Conservation (phyloP, 53 echinoderm and acorn worm genomes). For the Crossaster papposus region DNA sequence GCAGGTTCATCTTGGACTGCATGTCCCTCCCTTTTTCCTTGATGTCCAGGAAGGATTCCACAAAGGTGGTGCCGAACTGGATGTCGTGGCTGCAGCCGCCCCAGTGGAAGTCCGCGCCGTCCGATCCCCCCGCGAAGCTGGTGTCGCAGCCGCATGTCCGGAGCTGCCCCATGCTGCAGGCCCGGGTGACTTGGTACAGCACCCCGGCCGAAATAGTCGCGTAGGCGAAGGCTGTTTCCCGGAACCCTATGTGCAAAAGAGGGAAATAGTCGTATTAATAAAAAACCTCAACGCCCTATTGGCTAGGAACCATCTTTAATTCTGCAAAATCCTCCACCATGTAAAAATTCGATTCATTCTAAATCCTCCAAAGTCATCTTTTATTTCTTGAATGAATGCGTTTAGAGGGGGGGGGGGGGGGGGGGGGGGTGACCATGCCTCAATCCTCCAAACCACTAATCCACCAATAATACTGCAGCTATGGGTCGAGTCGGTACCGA, state of each 20-base stretch:
- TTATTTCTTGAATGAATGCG: too few species aligned
- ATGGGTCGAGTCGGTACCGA: too few species aligned
- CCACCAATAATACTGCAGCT: too few species aligned
- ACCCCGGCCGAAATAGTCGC: conserved; percentile 90
- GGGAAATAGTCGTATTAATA: not conserved
- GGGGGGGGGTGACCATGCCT: too few species aligned
- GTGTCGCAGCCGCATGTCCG: conserved; percentile 92
- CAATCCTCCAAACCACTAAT: too few species aligned
- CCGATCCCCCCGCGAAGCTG: conserved; percentile 70
- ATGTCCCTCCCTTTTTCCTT: conserved; percentile 78
- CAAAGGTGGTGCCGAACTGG: conserved; percentile 81
- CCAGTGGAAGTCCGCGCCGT: conserved; percentile 84
- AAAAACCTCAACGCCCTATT: too few species aligned
- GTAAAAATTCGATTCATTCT: too few species aligned
- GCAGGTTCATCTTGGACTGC: conserved; percentile 85
- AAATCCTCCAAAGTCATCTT: too few species aligned
- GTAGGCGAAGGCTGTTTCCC: conserved; percentile 94
- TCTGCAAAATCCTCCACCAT: too few species aligned
- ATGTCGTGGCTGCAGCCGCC: conserved; percentile 97
- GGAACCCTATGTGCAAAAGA: conserved; percentile 65
- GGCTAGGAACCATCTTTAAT: too few species aligned
- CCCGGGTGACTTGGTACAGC: conserved; percentile 86
- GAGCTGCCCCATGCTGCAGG: conserved; percentile 86
- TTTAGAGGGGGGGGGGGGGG: too few species aligned
- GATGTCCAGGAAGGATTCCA: conserved; percentile 79